phyloP scores from a whole-genome alignment of 1,140 invertebrate species.

The Solenopsis invicta region DNA sequence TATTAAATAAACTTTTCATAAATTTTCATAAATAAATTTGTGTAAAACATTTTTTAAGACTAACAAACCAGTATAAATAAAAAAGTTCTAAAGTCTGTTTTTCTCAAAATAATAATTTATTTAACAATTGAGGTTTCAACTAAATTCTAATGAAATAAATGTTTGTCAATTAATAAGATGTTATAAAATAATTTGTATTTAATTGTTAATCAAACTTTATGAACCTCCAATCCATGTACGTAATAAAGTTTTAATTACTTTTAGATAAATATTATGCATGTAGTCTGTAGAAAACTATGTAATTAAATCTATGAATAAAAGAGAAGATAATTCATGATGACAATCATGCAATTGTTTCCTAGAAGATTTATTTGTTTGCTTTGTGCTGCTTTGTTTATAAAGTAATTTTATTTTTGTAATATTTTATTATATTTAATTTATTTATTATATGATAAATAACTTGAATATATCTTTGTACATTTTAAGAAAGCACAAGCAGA shows the following conservation, averaged over 20 bases:
- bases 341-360: conserved; percentile 5
- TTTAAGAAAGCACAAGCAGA: conserved; percentile 12
- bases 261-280: neutral
- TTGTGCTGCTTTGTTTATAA: neutral
- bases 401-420: neutral
- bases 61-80: too few species aligned
- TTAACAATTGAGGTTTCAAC: too few species aligned
- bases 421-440: neutral
- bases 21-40: too few species aligned
- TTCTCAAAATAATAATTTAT: too few species aligned
- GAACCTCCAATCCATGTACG: neutral
- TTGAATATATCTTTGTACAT: neutral
- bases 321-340: neutral
- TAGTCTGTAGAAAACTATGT: neutral
- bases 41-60: too few species aligned
- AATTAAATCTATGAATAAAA: conserved; percentile 7
- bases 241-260: neutral
- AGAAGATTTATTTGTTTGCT: conserved; percentile 7
- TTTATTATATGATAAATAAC: conserved; percentile 15
- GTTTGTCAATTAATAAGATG: too few species aligned
- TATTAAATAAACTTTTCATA: too few species aligned
- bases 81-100: too few species aligned
- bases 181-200: too few species aligned
- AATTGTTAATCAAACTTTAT: neutral
- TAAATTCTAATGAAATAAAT: too few species aligned